Conservation (phyloP, 2,888 invertebrate species). For the Tethea ocularis region DNA sequence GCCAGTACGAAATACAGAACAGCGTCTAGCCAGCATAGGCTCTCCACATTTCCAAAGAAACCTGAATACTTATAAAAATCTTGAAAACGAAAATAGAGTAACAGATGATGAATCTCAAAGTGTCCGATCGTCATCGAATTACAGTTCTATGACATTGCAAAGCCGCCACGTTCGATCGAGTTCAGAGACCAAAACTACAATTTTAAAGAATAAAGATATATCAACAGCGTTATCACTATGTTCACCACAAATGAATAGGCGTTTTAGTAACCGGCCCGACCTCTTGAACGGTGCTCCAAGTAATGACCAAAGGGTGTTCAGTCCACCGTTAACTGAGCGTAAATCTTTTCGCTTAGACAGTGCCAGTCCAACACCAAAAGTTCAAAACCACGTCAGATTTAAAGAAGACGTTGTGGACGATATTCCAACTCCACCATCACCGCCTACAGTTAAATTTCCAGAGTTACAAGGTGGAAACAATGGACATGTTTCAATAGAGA, state of each 20-base stretch:
- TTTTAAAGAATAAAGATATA: constrained; percentile 75
- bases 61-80: constrained; percentile 82
- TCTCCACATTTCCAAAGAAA: constrained; percentile 86
- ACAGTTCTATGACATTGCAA: constrained; percentile 73
- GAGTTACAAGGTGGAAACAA: constrained; percentile 76
- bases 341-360: constrained; percentile 60
- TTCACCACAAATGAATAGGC: constrained; percentile 82
- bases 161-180: constrained; percentile 74
- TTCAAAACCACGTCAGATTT: constrained; percentile 76
- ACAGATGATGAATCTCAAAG: constrained; percentile 63
- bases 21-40: constrained; percentile 85
- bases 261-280: constrained; percentile 75
- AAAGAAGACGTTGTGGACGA: constrained; percentile 75
- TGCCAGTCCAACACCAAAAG: constrained; percentile 65
- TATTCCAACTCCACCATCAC: constrained; percentile 76
- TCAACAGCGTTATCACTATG: constrained; percentile 75
- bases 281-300: constrained; percentile 72
- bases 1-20: constrained; percentile 71
- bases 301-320: constrained; percentile 61
- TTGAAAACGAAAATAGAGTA: constrained; percentile 77
- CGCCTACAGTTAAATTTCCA: constrained; percentile 70
- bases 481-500: constrained; percentile 84
- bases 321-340: constrained; percentile 65
- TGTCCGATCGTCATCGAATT: constrained; percentile 59
- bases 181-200: constrained; percentile 77